Percentiles rank a stretch among this genome's conserved stretches.
These are phyloP conservation scores for Teleopsis dalmanni DNA, from an alignment of 1,140 invertebrate genomes.

Conservation along the genomic window DNA sequence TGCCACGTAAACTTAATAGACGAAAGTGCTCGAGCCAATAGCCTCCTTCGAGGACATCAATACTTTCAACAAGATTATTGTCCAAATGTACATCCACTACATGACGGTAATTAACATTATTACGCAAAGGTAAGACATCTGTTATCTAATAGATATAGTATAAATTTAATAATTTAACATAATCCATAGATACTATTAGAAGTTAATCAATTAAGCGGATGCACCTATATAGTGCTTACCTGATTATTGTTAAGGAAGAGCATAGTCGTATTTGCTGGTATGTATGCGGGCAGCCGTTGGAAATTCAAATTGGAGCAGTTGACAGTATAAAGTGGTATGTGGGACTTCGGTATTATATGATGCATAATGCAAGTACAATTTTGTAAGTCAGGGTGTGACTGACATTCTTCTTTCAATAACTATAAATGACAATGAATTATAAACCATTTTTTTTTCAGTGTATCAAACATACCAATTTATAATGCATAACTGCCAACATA, in stretches of 20 bases:
- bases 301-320: conserved; percentile 35
- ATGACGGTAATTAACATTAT: conserved; percentile 56
- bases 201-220: neutral
- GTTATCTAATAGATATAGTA: conserved; percentile 49
- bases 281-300: conserved; percentile 23
- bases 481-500: conserved; percentile 49
- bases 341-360: conserved; percentile 32
- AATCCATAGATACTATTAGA: neutral
- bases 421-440: conserved; percentile 2
- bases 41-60: conserved; percentile 64
- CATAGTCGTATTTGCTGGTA: conserved; percentile 36
- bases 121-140: conserved; percentile 54
- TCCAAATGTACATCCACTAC: conserved; percentile 69
- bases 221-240: conserved; percentile 14
- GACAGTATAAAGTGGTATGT: conserved; percentile 48
- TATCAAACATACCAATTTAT: conserved; percentile 45
- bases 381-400: conserved; percentile 25
- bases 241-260: conserved; percentile 33
- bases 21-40: conserved; percentile 69
- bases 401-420: conserved; percentile 26
- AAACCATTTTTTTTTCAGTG: neutral
- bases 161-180: neutral
- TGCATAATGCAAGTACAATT: conserved; percentile 35
- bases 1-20: conserved; percentile 63
- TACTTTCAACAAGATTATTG: conserved; percentile 61